A percentile compares a stretch with the other conserved stretches of the same genome.
Evolutionary conservation across 2,888 invertebrate genomes (phyloP).

Genomic region (Gymnosoma rotundatum): DNA sequence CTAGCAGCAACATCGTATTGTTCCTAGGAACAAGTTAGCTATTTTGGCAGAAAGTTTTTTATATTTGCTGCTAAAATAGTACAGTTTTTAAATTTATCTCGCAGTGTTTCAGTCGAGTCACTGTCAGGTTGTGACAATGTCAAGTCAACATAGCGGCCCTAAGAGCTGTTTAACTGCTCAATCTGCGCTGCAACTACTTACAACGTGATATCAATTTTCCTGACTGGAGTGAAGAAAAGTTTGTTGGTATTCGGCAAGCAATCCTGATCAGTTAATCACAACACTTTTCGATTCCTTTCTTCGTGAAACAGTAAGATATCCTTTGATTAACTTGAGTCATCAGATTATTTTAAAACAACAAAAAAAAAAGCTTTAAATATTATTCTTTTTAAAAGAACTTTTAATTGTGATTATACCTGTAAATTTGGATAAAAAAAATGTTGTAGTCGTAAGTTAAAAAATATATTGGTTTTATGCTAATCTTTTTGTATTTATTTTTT

Average conservation of each 20-base stretch:
- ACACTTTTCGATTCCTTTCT: neutral
- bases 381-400: constrained; percentile 39
- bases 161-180: neutral
- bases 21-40: neutral
- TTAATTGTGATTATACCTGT: constrained; percentile 1
- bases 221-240: neutral
- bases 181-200: neutral
- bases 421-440: neutral
- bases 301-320: neutral
- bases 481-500: constrained; percentile 42
- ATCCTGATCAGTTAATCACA: neutral
- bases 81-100: neutral
- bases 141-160: no score
- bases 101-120: no score
- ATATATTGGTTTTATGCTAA: constrained; percentile 67
- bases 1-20: constrained; percentile 35
- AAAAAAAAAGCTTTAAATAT: constrained; percentile 47
- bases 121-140: no score
- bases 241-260: neutral
- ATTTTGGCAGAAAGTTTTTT: neutral
- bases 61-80: neutral
- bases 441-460: constrained; percentile 21
- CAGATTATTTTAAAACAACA: no score
- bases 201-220: neutral
- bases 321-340: neutral